phyloP scores from a whole-genome alignment of 2,888 invertebrate species.

The Poecilus cupreus region DNA sequence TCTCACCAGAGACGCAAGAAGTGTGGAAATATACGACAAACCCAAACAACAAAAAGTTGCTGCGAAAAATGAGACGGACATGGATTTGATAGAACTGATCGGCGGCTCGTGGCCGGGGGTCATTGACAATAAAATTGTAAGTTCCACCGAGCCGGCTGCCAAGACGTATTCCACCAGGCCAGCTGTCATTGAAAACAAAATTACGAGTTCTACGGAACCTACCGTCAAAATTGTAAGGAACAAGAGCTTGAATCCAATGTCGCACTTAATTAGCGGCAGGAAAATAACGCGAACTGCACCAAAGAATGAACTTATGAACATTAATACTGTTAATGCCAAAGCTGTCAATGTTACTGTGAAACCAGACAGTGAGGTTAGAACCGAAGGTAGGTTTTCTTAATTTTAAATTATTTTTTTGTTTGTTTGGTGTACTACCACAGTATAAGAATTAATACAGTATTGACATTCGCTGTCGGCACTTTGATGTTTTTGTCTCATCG shows the following conservation, averaged over 20 bases:
- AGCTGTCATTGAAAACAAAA: slow-evolving; percentile 53
- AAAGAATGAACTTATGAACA: slow-evolving; percentile 29
- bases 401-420: too few relatives aligned
- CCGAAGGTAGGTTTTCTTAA: too few relatives aligned
- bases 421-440: too few relatives aligned
- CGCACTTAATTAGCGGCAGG: slow-evolving; percentile 73
- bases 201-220: slow-evolving; percentile 14
- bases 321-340: neutral
- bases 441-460: too few relatives aligned
- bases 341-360: neutral
- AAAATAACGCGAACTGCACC: slow-evolving; percentile 27
- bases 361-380: neutral
- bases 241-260: slow-evolving; percentile 78
- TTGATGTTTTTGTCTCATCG: too few relatives aligned
- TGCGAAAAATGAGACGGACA: slow-evolving; percentile 68
- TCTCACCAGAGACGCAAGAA: neutral
- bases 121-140: slow-evolving; percentile 50
- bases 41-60: slow-evolving; percentile 46
- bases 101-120: slow-evolving; percentile 66
- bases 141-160: slow-evolving; percentile 1
- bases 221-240: slow-evolving; percentile 68
- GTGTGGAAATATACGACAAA: slow-evolving; percentile 59
- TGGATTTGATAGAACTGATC: slow-evolving; percentile 70
- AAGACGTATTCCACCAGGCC: too few relatives aligned
- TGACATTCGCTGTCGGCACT: too few relatives aligned